Evolutionary conservation across 2,113 vertebrate genomes (phyloP).

Genomic region (Elachura formosa): DNA sequence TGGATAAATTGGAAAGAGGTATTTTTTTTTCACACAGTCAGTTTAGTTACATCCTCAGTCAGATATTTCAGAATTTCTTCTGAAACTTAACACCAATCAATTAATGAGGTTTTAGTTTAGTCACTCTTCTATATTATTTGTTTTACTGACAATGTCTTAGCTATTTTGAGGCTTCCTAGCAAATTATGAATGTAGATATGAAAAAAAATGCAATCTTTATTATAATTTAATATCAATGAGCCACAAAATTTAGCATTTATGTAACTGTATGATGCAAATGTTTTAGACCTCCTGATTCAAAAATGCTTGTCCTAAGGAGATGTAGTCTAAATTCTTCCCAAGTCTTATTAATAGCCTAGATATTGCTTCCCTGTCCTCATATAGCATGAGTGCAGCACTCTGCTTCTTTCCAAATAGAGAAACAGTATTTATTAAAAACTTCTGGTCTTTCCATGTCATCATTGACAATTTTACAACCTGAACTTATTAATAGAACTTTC

Average conservation of each 20-base stretch:
- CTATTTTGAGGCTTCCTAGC: not conserved
- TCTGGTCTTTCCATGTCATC: not conserved
- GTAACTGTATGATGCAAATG: not conserved
- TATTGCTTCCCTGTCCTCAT: not conserved
- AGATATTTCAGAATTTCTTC: not conserved
- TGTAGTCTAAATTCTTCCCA: not conserved
- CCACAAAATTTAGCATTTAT: not conserved
- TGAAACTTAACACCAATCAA: not conserved
- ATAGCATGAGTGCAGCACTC: not conserved
- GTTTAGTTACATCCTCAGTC: not conserved
- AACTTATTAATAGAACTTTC: not conserved
- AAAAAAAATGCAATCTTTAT: not conserved
- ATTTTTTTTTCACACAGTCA: not conserved
- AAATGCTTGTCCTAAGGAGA: not conserved
- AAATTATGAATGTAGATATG: not conserved
- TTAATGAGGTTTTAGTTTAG: not conserved
- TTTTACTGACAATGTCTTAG: not conserved
- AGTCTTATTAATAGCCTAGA: conserved; percentile 17
- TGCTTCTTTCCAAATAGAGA: conserved; percentile 6
- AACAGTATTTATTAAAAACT: not conserved
- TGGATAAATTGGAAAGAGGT: not conserved
- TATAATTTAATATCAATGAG: not conserved
- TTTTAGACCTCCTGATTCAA: not conserved
- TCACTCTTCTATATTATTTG: not conserved
- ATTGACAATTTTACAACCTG: not conserved